A percentile compares a stretch with the other conserved stretches of the same genome.
Evolutionary conservation across 2,797 vertebrate genomes (phyloP).

Genomic region (Poecile montanus): DNA sequence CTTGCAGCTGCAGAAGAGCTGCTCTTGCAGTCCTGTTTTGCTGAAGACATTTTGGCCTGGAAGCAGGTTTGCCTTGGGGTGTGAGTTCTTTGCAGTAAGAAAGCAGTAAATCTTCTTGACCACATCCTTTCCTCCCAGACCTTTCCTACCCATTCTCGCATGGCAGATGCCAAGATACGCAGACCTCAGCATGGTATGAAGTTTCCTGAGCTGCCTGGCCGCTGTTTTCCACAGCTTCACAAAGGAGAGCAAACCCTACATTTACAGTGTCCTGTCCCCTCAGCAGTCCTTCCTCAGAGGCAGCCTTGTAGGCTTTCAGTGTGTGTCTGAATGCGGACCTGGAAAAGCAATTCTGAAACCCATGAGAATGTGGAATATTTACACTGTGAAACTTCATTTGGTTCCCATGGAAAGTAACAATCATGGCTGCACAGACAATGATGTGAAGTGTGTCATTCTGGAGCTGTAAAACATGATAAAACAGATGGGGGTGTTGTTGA

Average conservation of each 20-base stretch:
- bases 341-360: background rate
- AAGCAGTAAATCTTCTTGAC: background rate
- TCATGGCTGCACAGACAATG: background rate
- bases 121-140: background rate
- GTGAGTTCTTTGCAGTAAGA: background rate
- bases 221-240: background rate
- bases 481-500: background rate
- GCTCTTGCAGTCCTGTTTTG: background rate
- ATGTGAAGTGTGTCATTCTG: background rate
- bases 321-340: background rate
- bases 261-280: background rate
- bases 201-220: background rate
- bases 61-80: background rate
- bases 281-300: background rate
- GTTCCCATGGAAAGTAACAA: background rate
- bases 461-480: background rate
- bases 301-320: background rate
- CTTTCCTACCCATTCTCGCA: background rate
- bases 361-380: background rate
- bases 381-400: fast-evolving
- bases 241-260: background rate
- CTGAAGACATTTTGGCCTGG: background rate
- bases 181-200: background rate
- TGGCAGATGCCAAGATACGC: background rate
- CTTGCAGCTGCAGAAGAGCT: background rate